Base-by-base conservation (phyloP, 2,888 invertebrate species). In the Brenthis ino region DNA sequence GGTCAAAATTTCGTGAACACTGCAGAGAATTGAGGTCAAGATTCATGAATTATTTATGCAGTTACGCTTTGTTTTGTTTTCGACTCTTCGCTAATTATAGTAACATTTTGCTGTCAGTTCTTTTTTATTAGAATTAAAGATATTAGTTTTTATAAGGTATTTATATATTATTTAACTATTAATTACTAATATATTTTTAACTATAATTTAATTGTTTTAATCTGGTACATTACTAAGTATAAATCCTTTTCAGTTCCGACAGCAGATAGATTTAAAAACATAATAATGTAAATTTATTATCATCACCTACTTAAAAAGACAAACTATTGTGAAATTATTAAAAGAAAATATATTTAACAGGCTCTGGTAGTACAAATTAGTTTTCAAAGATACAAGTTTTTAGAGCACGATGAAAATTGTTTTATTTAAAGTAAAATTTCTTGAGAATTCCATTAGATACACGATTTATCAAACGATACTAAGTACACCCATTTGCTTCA, bases 1-100 rank as follows among this genome's bases (percentile, higher is more conserved):
- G 56, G 65, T 70, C 51, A 67, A 74, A 74, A 72, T 74, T 77
- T 73, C 70, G 64, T 57, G 68, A 50, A 72, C 71, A 63, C 69
- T 71, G 43, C 64, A 63, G 58, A 37, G 72, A 67, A 68, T 72
- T 56, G 66, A 68, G 73, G 73, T 73, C 71, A 71, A 68, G 72
- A 73, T 72, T 68, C 71, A 72, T 74, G 72, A 75, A 75, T 77
- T 74, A 75, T 76, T 76, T 70, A 77, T 72, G 63, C 69, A 67
- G 65, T 71, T 71, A 68, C 60, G 69, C 71, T 28, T 28, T 28
- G 28, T 28, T 74, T 73, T 64, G 68, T 66, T 70, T 73, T 74
- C 56, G 70, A 63, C 67, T 70, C 73, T 67, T 67, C 70, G 69
- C 70, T 70, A 71, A 75, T 75, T 75, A 74, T 72, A 71, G 63